Percentiles rank a stretch among this genome's conserved stretches.
These are phyloP conservation scores for Dolichallabes microphthalmus DNA, from an alignment of 2,113 vertebrate genomes.

Conservation along the genomic window DNA sequence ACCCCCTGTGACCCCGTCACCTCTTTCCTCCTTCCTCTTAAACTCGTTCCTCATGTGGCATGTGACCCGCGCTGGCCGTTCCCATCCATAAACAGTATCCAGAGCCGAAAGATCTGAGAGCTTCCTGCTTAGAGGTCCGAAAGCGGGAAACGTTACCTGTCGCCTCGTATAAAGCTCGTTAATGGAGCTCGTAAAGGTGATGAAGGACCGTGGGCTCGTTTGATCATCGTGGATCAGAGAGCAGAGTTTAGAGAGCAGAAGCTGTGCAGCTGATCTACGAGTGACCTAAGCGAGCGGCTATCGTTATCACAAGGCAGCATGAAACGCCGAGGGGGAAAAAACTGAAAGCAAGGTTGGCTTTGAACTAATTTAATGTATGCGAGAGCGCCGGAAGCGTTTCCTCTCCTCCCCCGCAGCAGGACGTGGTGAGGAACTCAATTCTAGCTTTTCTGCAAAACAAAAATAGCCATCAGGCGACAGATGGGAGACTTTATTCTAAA, in stretches of 20 bases:
- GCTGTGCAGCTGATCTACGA: not conserved
- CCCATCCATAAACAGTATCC: slow-evolving; percentile 55
- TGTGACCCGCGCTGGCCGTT: slow-evolving; percentile 51
- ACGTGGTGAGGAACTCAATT: not conserved
- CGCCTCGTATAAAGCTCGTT: slow-evolving; percentile 55
- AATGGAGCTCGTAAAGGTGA: slow-evolving; percentile 56
- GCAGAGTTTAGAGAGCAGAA: slow-evolving; percentile 1
- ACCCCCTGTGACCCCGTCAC: slow-evolving; percentile 51
- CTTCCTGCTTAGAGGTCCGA: slow-evolving; percentile 58
- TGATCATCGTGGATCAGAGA: slow-evolving; percentile 58
- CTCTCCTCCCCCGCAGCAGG: not conserved
- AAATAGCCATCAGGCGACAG: not conserved
- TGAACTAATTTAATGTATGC: slow-evolving; percentile 5
- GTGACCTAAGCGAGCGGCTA: not conserved
- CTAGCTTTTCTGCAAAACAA: slow-evolving; percentile 16
- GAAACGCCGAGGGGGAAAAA: slow-evolving; percentile 32
- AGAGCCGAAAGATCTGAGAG: slow-evolving; percentile 54
- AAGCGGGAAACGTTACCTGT: slow-evolving; percentile 65
- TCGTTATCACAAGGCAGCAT: slow-evolving; percentile 19
- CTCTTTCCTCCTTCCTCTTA: slow-evolving; percentile 51
- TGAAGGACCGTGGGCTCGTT: slow-evolving; percentile 43
- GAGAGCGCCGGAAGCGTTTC: not conserved
- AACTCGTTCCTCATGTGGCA: slow-evolving; percentile 63
- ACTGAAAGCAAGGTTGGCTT: slow-evolving; percentile 23
- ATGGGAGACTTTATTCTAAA: not conserved